Base-by-base conservation (phyloP, 2,888 invertebrate species). In the Ophion slaviceki region DNA sequence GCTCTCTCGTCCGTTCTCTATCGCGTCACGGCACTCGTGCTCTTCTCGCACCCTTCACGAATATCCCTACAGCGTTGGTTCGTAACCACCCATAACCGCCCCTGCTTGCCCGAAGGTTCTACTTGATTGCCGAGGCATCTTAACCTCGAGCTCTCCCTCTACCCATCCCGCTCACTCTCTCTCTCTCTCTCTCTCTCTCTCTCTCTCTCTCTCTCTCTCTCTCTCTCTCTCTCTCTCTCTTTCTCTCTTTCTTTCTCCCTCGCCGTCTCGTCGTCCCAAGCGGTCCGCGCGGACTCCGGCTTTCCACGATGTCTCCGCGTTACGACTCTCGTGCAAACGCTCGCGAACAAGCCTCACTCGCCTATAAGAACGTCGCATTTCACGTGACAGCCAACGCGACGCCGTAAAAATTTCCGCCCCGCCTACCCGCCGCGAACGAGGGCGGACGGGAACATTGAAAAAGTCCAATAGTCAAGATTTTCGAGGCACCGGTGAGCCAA, bases 71-170 rank as follows among this genome's bases (percentile, higher is more conserved):
- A 78, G 81, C 76, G 86, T 85, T 81, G 89, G 89, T 86, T 85
- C 88, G 89, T 92, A 93, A 92, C 93, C 92, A 92, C 92, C 92
- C 92, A 92, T 93, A 92, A 92, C 93, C 93, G 92, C 91, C 92
- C 92, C 93, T 92, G 91, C 92, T 92, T 91, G 92, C 91, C 92
- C 91, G 92, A 91, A 93, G 93, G 93, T 93, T 94, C 93, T 93
- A 94, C 93, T 93, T 93, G 93, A 94, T 93, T 93, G 93, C 93
- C 92, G 91, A 92, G 93, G 93, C 93, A 93, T 93, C 93, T 94
- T 94, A 93, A 93, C 93, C 93, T 92, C 93, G 87, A 85, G 84
- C 64, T 77, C 74, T 78, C 59, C 79, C 74, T 53, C 68, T 66
- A 45, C 47, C 70, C 67, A 62, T 47, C 64, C 72, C n/a, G 67